Conservation (phyloP, 2,113 vertebrate species). For the Eulemur rufifrons region DNA sequence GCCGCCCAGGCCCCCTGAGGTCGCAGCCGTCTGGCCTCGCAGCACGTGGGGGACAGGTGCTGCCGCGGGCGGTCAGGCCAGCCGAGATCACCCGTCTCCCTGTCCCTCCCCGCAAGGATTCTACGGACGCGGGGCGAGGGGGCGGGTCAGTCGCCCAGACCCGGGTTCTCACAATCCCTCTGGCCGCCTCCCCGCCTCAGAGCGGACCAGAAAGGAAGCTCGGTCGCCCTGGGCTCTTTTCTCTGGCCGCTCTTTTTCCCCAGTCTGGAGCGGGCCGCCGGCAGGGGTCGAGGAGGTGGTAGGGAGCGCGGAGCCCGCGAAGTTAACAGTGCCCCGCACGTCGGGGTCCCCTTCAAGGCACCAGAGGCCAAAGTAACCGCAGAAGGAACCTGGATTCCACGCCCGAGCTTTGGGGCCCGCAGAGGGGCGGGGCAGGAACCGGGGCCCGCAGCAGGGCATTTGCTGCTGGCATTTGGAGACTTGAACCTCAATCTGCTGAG, state of each 20-base stretch:
- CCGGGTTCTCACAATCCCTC: neutral
- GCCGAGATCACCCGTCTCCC: neutral
- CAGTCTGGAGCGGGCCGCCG: neutral
- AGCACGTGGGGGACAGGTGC: neutral
- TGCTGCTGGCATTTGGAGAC: neutral
- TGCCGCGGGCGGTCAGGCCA: neutral
- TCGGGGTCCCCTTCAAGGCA: neutral
- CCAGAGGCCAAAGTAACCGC: neutral
- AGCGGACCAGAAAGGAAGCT: neutral
- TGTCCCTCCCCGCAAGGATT: neutral
- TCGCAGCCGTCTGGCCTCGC: neutral
- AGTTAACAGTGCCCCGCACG: fast-evolving
- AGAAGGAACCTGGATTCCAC: neutral
- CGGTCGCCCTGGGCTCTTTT: neutral
- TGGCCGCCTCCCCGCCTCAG: neutral
- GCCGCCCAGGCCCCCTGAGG: neutral
- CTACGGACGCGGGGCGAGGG: neutral
- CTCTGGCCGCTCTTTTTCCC: neutral
- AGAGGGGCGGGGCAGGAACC: neutral
- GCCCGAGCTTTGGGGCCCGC: too few species aligned
- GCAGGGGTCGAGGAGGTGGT: fast-evolving
- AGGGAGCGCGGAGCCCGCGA: fast-evolving
- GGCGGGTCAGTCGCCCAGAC: neutral
- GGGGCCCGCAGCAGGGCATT: neutral
- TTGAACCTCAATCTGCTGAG: neutral